A percentile compares a stretch with the other conserved stretches of the same genome.
These are phyloP conservation scores for Metallyticus violacea DNA, from an alignment of 2,888 invertebrate species.

Conservation along the genomic window DNA sequence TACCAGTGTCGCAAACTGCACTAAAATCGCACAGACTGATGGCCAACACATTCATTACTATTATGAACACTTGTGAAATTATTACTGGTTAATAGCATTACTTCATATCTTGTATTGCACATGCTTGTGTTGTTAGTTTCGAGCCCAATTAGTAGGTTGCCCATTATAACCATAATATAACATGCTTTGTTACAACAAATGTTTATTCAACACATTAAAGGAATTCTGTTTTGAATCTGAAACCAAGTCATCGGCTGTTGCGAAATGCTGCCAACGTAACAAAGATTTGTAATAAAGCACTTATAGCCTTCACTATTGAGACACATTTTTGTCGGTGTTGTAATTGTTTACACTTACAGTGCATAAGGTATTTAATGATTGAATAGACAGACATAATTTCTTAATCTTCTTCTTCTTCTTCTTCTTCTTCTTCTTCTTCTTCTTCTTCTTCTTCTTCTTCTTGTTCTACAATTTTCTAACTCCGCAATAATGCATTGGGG, in stretches of 20 bases:
- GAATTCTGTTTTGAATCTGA: background rate
- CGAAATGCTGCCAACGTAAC: background rate
- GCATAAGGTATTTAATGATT: no score
- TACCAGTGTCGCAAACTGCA: background rate
- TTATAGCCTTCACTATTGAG: background rate
- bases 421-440: no score
- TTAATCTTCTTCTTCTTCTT: no score
- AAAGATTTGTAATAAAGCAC: background rate
- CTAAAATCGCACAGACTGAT: background rate
- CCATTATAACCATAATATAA: background rate
- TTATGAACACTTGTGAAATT: background rate
- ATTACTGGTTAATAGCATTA: background rate
- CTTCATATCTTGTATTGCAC: background rate
- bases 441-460: no score
- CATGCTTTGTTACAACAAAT: background rate
- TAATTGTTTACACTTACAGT: background rate
- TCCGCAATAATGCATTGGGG: no score
- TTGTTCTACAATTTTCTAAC: no score
- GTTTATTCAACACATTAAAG: background rate
- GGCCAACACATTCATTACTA: background rate
- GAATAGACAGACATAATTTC: no score
- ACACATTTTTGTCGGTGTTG: background rate
- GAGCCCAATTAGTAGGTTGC: background rate
- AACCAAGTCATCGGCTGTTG: background rate
- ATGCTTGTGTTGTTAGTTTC: background rate